Base-by-base conservation (phyloP, 2,797 vertebrate genomes). In the Mormyrus hasselquistii region DNA sequence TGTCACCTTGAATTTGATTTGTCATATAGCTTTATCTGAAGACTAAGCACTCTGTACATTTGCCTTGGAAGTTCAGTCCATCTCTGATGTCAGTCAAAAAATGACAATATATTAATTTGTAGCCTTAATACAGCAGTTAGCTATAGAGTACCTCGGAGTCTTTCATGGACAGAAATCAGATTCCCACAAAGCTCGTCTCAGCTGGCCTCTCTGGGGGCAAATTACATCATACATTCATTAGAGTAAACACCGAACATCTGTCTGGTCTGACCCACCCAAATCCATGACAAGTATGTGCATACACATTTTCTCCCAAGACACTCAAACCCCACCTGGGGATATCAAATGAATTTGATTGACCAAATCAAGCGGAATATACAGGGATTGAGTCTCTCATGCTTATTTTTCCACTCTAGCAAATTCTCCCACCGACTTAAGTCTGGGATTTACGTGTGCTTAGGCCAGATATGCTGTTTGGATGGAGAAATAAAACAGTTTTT, bases 301-400 rank as follows among this genome's bases (percentile, higher is more conserved):
- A 79, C 76, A 44, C 14, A 79, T 79, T 79, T 79, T 79, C 76
- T 41, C 76, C 76, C 76, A 79, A 79, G 76, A 79, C 19, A n/a
- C 41, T 79, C 73, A 79, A 38, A 8, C 38, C 73, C 73, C 73
- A 79, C 38, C 73, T 44, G 73, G 73, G 19, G 38, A 79, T 16
- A 79, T 4, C 65, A 19, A 41, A 5, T 8, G 6, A 79, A 79
- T 79, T 19, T 41, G 73, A 44, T 8, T n/a, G 38, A 79, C 34
- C 25, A 79, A 69, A 79, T 19, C 73, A 79, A 79, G 34, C 0
- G 0, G 73, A 44, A 14, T 38, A 25, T 44, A 25, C 16, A 44
- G 73, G 9, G 29, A 29, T 69, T 34, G 25, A 34, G 25, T 69
- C 10, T 69, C 22, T 22, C 62, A 69, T 69, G 25, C 62, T 65